These are phyloP conservation scores for Babylonia areolata DNA, from an alignment of 1,140 invertebrate species.

Conservation along the genomic window DNA sequence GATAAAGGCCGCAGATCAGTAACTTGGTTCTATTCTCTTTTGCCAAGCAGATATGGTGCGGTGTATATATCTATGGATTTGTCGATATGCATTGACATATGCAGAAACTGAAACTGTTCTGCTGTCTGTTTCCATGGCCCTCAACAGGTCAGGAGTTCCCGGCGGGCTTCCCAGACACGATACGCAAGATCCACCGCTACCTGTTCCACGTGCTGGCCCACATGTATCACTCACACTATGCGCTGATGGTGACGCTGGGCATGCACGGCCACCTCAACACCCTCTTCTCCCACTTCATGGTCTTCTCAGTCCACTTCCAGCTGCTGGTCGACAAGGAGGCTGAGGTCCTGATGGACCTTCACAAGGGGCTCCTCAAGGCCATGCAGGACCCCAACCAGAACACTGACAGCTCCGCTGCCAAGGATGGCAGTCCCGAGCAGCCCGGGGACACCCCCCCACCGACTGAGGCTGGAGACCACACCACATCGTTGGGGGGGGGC, in stretches of 20 bases:
- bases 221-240: constrained; percentile 98
- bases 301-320: constrained; percentile 89
- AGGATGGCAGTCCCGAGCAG: background rate
- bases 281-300: constrained; percentile 96
- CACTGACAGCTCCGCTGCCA: background rate
- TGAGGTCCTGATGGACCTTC: constrained; percentile 86
- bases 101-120: too few relatives aligned
- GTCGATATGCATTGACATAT: too few relatives aligned
- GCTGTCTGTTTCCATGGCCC: background rate
- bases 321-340: constrained; percentile 94
- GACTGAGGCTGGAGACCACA: background rate
- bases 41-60: too few relatives aligned
- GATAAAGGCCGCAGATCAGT: too few relatives aligned
- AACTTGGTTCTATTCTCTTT: background rate
- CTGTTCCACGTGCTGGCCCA: constrained; percentile 98
- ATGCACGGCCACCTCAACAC: constrained; percentile 94
- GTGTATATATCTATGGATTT: too few relatives aligned
- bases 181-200: constrained; percentile 96
- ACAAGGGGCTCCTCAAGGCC: constrained; percentile 66
- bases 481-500: background rate
- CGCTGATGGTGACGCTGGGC: constrained; percentile 92
- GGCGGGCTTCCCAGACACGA: constrained; percentile 92
- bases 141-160: constrained; percentile 94
- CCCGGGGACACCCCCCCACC: background rate
- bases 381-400: constrained; percentile 69